phyloP scores from a whole-genome alignment of 2,113 vertebrate species.

The Pluvianellus socialis region DNA sequence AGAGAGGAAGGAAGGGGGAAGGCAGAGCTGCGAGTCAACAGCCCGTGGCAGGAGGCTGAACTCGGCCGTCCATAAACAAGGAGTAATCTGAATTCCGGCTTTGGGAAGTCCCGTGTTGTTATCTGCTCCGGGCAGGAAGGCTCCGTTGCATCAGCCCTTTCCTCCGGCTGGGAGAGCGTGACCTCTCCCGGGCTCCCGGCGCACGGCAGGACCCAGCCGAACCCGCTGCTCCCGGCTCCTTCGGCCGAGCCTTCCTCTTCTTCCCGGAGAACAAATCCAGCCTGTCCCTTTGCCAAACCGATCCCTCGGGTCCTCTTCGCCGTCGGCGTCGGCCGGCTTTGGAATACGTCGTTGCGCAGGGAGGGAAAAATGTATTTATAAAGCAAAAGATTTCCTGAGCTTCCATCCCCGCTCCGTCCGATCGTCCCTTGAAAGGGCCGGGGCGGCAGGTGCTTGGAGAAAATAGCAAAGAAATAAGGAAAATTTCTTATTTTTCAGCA shows the following conservation, averaged over 20 bases:
- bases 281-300: background rate
- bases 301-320: fast-evolving
- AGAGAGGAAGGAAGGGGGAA: background rate
- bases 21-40: background rate
- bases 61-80: background rate
- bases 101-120: background rate
- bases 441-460: background rate
- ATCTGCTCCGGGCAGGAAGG: background rate
- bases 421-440: background rate
- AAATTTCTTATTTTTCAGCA: background rate
- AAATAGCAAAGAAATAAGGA: background rate
- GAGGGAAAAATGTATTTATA: background rate
- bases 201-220: background rate
- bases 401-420: background rate
- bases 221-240: fast-evolving
- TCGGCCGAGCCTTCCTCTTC: background rate
- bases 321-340: background rate
- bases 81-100: background rate
- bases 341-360: fast-evolving
- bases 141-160: background rate
- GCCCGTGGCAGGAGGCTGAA: background rate
- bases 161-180: background rate
- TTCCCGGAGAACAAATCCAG: background rate
- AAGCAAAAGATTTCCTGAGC: background rate
- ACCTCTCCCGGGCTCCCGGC: background rate